These are phyloP conservation scores for Rana temporaria DNA, from an alignment of 2,113 vertebrate species.

Conservation along the genomic window DNA sequence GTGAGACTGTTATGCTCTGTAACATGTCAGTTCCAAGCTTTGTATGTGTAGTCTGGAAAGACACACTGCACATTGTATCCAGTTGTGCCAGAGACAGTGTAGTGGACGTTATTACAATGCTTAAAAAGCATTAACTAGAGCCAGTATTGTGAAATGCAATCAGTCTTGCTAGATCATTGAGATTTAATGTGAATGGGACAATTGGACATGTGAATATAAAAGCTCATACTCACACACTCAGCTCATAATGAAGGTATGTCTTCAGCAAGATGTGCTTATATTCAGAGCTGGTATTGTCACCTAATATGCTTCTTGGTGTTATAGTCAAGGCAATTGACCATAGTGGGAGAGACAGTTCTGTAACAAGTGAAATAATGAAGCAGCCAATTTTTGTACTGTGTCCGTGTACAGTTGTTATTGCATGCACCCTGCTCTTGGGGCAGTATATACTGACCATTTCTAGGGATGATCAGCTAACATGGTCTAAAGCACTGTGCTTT, in stretches of 20 bases:
- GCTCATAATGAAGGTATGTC: conserved; percentile 17
- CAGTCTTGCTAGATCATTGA: background rate
- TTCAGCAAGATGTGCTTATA: conserved; percentile 5
- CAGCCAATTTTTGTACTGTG: background rate
- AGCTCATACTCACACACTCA: background rate
- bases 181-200: conserved; percentile 11
- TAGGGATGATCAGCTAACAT: too few species aligned
- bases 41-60: conserved; percentile 31
- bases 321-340: background rate
- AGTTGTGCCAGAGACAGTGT: background rate
- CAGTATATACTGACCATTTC: too few species aligned
- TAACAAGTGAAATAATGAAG: background rate
- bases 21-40: conserved; percentile 18
- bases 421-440: too few species aligned
- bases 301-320: background rate
- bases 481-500: too few species aligned
- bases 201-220: conserved; percentile 1
- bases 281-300: too few species aligned
- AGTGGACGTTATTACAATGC: conserved; percentile 21
- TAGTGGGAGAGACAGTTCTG: too few species aligned
- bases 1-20: background rate
- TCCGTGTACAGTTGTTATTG: too few species aligned
- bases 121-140: conserved; percentile 6
- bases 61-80: background rate
- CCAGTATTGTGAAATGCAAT: conserved; percentile 11